These are phyloP conservation scores for Anguilla marmorata DNA, from an alignment of 2,797 vertebrate genomes.

Conservation along the genomic window DNA sequence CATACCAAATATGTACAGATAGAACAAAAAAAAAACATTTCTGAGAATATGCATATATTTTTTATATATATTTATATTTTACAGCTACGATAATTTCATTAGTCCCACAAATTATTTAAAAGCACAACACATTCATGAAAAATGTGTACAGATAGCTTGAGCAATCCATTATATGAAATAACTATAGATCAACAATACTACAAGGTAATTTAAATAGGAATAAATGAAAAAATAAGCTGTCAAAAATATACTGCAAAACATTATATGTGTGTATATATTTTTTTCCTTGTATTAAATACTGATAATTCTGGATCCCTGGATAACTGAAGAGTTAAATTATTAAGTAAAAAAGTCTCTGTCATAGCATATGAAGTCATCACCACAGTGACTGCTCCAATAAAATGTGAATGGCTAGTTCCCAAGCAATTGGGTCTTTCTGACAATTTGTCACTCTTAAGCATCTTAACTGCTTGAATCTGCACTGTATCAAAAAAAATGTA, in stretches of 20 bases:
- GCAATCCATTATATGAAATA: constrained; percentile 48
- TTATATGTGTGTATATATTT: constrained; percentile 58
- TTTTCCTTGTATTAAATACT: constrained; percentile 72
- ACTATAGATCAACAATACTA: constrained; percentile 67
- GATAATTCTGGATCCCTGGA: constrained; percentile 75
- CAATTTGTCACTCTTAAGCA: constrained; percentile 56
- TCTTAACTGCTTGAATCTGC: constrained; percentile 48
- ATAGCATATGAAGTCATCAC: constrained; percentile 41
- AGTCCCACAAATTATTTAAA: constrained; percentile 59
- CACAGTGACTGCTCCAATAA: constrained; percentile 39
- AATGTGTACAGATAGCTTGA: constrained; percentile 65
- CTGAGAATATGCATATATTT: constrained; percentile 50
- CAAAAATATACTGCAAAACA: constrained; percentile 71
- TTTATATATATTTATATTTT: constrained; percentile 57
- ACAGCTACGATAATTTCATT: constrained; percentile 60
- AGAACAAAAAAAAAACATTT: constrained; percentile 63
- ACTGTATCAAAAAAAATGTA: constrained; percentile 52
- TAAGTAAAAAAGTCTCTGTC: constrained; percentile 51
- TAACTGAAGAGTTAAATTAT: constrained; percentile 59
- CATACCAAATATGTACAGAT: constrained; percentile 64
- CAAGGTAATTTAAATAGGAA: constrained; percentile 74
- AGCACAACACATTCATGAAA: constrained; percentile 42
- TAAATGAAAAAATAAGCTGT: constrained; percentile 62
- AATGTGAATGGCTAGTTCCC: constrained; percentile 39
- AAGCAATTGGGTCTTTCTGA: constrained; percentile 56